These are phyloP conservation scores for Coptotermes formosanus DNA, from an alignment of 1,140 invertebrate species.

Conservation along the genomic window DNA sequence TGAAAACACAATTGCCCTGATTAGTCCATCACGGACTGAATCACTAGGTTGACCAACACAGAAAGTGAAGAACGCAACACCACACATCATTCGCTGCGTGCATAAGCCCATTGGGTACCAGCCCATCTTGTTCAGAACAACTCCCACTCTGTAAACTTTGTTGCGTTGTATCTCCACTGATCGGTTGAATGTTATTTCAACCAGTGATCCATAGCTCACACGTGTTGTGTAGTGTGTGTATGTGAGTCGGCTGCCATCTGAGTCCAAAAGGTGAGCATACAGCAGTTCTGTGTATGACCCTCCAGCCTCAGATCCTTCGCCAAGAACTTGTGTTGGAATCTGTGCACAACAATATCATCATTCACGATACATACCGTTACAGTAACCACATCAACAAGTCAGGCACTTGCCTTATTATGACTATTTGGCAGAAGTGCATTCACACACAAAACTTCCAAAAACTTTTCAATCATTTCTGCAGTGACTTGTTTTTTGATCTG, in stretches of 20 bases:
- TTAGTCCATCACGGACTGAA: conserved; percentile 68
- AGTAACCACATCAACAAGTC: background rate
- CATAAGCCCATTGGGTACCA: conserved; percentile 73
- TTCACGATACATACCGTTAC: background rate
- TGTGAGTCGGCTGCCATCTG: conserved; percentile 69
- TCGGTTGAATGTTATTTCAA: conserved; percentile 76
- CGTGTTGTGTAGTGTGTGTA: conserved; percentile 77
- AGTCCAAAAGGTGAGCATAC: conserved; percentile 75
- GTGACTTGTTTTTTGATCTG: too few relatives aligned
- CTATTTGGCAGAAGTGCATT: too few relatives aligned
- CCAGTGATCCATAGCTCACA: conserved; percentile 62
- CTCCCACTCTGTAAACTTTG: conserved; percentile 75
- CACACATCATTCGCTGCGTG: conserved; percentile 57
- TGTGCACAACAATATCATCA: conserved; percentile 30
- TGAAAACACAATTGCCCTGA: conserved; percentile 69
- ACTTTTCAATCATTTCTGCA: too few relatives aligned
- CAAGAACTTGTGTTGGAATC: conserved; percentile 39
- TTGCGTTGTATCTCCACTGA: conserved; percentile 71
- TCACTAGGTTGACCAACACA: conserved; percentile 64
- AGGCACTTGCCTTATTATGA: too few relatives aligned
- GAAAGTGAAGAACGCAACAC: conserved; percentile 71
- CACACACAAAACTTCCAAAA: too few relatives aligned
- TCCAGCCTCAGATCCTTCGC: conserved; percentile 13
- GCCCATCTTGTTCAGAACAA: conserved; percentile 75
- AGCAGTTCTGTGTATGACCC: conserved; percentile 69